Evolutionary conservation across 2,113 vertebrate species (phyloP).

Genomic region (Acrocephalus kingi): DNA sequence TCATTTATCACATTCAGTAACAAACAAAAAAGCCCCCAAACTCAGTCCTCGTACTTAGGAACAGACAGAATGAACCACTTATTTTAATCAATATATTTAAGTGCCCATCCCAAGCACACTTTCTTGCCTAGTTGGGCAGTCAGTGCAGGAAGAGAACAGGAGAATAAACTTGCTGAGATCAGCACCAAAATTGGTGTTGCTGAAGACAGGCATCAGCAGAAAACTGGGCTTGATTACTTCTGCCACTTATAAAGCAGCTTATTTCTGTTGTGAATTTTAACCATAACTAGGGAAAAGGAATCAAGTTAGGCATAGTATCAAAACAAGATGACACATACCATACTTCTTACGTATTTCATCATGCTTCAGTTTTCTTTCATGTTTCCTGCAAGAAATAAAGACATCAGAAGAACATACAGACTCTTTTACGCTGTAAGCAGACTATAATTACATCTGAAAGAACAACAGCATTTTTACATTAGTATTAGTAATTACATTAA

Average conservation of each 20-base stretch:
- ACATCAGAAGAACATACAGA: background rate
- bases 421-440: background rate
- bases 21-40: background rate
- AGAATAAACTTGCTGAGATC: background rate
- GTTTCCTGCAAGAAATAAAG: constrained; percentile 74
- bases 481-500: background rate
- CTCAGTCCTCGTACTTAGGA: background rate
- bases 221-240: background rate
- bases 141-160: background rate
- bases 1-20: background rate
- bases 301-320: background rate
- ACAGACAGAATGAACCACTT: background rate
- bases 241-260: background rate
- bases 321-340: constrained; percentile 70
- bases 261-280: background rate
- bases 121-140: background rate
- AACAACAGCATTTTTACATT: background rate
- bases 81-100: background rate
- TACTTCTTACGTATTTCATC: constrained; percentile 90
- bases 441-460: background rate
- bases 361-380: constrained; percentile 77
- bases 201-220: background rate
- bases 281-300: background rate
- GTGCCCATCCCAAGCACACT: background rate
- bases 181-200: background rate